Evolutionary conservation across 2,113 vertebrate genomes (phyloP), one percentile per base, ranked within the genome.

Genomic region (Rhegmatorhina hoffmannsi): DNA sequence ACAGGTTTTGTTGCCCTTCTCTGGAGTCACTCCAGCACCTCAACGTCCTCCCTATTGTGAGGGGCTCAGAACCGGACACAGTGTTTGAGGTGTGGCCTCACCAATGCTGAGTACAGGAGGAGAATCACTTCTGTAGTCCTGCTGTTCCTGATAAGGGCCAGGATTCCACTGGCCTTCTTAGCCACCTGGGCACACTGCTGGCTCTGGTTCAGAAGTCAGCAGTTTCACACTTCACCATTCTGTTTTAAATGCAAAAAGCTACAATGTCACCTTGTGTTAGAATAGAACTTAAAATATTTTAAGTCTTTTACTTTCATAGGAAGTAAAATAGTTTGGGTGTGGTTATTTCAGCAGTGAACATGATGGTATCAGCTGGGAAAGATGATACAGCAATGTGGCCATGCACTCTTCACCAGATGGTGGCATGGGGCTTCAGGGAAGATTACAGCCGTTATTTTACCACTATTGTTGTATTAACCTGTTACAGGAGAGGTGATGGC

Each of bases 21-120:
- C 16, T 52, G 60, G 38, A 53, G 13, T 53, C 19, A n/a, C 8
- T 53, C 28, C 19, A 75, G 46, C 10, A 24, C 16, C 24, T 60
- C 26, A 44, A 6, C 17, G 18, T 44, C 46, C 24, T 52, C n/a
- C 28, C 25, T 25, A 24, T 46, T n/a, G 10, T 68, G 24, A 53
- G 28, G 6, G 19, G 13, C 28, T 10, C 33, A 40, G n/a, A 60
- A 29, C 16, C 31, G 29, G 19, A 40, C 17, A 10, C 13, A 46
- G 52, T 9, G 11, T 28, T 67, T 0, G 0, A 52, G 29, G 7
- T 44, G 33, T 33, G 9, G 26, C 12, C 10, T 59, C 18, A 52
- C 8, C 23, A 52, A 18, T 24, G 33, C 33, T 28, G 33, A 38
- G 3, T 38, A 19, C 14, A 52, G 21, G 3, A 10, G 13, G 3